Evolutionary conservation across 2,797 vertebrate genomes (phyloP), one percentile per base, ranked within the genome.

Genomic region (Tamandua tetradactyla): DNA sequence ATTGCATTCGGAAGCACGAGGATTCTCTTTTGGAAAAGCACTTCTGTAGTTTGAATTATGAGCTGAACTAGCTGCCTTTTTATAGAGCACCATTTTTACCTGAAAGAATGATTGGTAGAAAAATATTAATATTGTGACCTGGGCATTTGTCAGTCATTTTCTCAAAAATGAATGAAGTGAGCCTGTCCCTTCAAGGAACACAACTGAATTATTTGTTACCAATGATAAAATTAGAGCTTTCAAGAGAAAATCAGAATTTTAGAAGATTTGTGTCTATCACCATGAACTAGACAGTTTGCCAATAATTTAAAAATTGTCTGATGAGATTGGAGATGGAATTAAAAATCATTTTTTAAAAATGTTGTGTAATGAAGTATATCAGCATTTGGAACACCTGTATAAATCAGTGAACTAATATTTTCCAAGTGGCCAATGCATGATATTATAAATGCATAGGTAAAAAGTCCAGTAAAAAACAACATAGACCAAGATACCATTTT

Each of bases 171-270:
- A 68, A 62, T 55, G 42, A 44, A n/a, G 49, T 37, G 44, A 86
- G 14, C n/a, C 25, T 62, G 18, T 52, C 59, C 75, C 49, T 80
- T 47, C 14, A 89, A 87, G 37, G 76, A 57, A 80, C 22, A 10
- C 49, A 74, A 44, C 40, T 37, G 10, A 59, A 80, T 49, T 79
- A 35, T 82, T 83, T 86, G 59, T 75, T 79, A 18, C 74, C 66
- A 74, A 30, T n/a, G 75, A 93, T 82, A 62, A 68, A 93, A 87
- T 76, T n/a, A 72, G 35, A 76, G 18, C 6, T 91, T 93, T 93
- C 14, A 61, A 86, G 30, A 47, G 47, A 62, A 75, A 89, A 87
- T 62, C n/a, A 55, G 35, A 84, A 55, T 72, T 72, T 79, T 80
- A 11, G 35, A 80, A 80, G 62, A 71, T 27, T 40, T 75, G 20